Evolutionary conservation across 2,797 vertebrate genomes (phyloP).

Genomic region (Alfaro cultratus): DNA sequence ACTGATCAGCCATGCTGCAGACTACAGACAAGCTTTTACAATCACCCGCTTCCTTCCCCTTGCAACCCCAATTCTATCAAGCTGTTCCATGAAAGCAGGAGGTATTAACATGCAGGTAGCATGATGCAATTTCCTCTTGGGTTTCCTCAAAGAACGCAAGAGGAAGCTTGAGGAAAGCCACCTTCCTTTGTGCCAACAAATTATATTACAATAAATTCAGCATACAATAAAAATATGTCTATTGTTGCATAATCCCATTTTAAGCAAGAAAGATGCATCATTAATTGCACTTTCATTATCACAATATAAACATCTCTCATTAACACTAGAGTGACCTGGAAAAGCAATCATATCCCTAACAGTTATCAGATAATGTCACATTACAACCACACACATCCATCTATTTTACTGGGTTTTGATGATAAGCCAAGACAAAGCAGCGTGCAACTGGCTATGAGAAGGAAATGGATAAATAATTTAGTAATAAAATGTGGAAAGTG

Average conservation of each 20-base stretch:
- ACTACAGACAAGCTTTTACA: constrained; percentile 54
- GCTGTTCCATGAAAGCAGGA: constrained; percentile 14
- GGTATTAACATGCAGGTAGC: constrained; percentile 20
- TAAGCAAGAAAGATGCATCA: neutral
- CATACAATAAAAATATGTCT: neutral
- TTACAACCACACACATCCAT: neutral
- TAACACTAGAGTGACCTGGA: neutral
- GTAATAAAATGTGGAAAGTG: neutral
- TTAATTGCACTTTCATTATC: neutral
- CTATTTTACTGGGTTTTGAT: neutral
- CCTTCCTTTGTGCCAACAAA: neutral
- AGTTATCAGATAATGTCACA: neutral
- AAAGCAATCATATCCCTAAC: neutral
- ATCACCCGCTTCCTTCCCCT: constrained; percentile 40
- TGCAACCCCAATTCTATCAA: constrained; percentile 45
- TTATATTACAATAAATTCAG: neutral
- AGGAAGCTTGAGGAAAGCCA: neutral
- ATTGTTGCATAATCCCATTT: neutral
- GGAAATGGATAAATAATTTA: neutral
- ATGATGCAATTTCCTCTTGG: constrained; percentile 7
- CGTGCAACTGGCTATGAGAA: neutral
- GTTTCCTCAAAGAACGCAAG: neutral
- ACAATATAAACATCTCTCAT: neutral
- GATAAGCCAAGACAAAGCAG: neutral
- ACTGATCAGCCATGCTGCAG: constrained; percentile 35